A percentile compares a stretch with the other conserved stretches of the same genome.
These are phyloP conservation scores for Alaudala cheleensis DNA, from an alignment of 2,113 vertebrate genomes.

Conservation along the genomic window DNA sequence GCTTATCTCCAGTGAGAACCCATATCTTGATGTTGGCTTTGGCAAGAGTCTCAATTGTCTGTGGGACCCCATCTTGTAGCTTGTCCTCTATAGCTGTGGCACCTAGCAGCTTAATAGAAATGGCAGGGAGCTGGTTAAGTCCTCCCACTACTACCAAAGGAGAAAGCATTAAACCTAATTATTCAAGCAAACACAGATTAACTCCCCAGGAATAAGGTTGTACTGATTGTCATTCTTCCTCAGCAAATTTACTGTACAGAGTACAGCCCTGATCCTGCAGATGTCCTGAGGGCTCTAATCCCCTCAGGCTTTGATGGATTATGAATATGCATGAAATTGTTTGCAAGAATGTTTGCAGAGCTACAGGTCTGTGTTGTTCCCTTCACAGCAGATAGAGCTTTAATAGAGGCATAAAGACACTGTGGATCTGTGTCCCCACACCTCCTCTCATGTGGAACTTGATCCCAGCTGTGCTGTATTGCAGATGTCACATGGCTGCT, in stretches of 20 bases:
- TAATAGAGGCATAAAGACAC: background rate
- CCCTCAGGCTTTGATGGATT: background rate
- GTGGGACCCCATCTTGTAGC: conserved; percentile 91
- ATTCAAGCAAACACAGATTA: background rate
- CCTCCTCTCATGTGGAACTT: background rate
- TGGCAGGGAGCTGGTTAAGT: background rate
- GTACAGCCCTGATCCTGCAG: background rate
- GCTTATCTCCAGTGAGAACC: conserved; percentile 96
- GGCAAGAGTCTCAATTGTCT: conserved; percentile 87
- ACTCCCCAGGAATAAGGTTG: background rate
- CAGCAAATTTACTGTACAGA: background rate
- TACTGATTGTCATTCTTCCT: background rate
- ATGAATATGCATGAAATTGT: background rate
- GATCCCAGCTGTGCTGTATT: background rate
- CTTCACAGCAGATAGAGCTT: background rate
- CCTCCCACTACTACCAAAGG: background rate
- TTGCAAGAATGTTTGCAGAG: background rate
- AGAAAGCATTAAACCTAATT: background rate
- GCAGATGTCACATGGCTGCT: background rate
- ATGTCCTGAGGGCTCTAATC: background rate
- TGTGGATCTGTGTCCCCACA: background rate
- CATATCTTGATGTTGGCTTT: conserved; percentile 94
- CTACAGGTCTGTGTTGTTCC: background rate
- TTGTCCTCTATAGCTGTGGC: conserved; percentile 95
- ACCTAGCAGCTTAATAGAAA: conserved; percentile 80